A percentile compares a stretch with the other conserved stretches of the same genome.
Evolutionary conservation across 2,888 invertebrate genomes (phyloP).

Genomic region (Phortica magna): DNA sequence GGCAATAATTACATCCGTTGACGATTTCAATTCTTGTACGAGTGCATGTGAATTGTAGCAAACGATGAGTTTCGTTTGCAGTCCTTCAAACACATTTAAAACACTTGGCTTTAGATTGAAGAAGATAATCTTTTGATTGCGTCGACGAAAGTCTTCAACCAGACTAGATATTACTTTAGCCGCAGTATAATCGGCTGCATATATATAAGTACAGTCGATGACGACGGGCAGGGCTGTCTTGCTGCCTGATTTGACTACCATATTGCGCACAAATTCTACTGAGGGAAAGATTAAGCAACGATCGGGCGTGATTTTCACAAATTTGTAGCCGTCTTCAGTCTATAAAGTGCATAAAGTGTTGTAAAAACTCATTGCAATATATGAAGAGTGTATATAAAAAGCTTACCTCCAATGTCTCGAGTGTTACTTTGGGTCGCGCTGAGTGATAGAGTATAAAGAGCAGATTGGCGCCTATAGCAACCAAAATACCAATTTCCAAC

Average conservation of each 20-base stretch:
- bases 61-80: slow-evolving; percentile 65
- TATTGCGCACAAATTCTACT: slow-evolving; percentile 90
- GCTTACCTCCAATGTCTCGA: slow-evolving; percentile 86
- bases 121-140: slow-evolving; percentile 88
- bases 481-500: slow-evolving; percentile 91
- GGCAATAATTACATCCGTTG: background rate
- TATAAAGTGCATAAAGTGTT: slow-evolving; percentile 41
- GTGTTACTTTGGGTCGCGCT: slow-evolving; percentile 90
- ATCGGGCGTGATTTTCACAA: slow-evolving; percentile 90
- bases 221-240: slow-evolving; percentile 84
- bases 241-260: slow-evolving; percentile 89
- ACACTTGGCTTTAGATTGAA: slow-evolving; percentile 91
- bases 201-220: slow-evolving; percentile 92
- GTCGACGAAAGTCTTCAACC: slow-evolving; percentile 85
- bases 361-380: slow-evolving; percentile 22
- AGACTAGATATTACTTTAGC: slow-evolving; percentile 88
- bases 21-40: slow-evolving; percentile 51
- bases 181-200: slow-evolving; percentile 92
- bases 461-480: slow-evolving; percentile 89
- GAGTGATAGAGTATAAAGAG: slow-evolving; percentile 92
- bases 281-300: slow-evolving; percentile 95
- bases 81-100: slow-evolving; percentile 87
- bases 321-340: slow-evolving; percentile 84
- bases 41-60: slow-evolving; percentile 72
- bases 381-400: background rate